These are phyloP conservation scores for Melinaea marsaeus DNA, from an alignment of 2,888 invertebrate genomes.

Conservation along the genomic window DNA sequence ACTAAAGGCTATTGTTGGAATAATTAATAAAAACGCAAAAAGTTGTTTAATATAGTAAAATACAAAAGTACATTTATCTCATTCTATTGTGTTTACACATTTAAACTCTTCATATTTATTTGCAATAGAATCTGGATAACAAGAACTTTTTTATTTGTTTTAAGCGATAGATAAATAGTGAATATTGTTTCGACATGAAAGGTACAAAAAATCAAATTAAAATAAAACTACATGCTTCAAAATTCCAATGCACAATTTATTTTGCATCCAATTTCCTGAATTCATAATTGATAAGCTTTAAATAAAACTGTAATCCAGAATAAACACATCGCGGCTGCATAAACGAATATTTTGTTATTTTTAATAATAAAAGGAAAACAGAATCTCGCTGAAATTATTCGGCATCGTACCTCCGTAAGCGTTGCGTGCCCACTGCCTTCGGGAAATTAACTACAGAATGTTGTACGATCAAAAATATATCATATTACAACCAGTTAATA, in stretches of 20 bases:
- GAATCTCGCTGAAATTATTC: conserved; percentile 15
- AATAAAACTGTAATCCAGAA: conserved; percentile 8
- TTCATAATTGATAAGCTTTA: conserved; percentile 10
- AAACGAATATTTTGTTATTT: conserved; percentile 20
- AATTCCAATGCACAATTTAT: conserved; percentile 1
- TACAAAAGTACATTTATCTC: no score
- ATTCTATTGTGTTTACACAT: no score
- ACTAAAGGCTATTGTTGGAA: no score
- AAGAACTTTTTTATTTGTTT: no score
- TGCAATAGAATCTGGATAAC: no score
- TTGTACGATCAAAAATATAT: not conserved
- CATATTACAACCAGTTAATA: not conserved
- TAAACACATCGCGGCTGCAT: conserved; percentile 12
- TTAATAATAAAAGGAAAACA: conserved; percentile 21
- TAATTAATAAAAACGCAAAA: no score
- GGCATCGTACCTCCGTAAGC: conserved; percentile 10
- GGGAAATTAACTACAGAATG: conserved; percentile 3
- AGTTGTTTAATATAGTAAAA: no score
- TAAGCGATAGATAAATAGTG: no score
- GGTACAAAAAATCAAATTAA: no score
- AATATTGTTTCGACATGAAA: no score
- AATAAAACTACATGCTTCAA: not conserved
- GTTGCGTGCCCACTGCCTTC: conserved; percentile 6
- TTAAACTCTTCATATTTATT: no score
- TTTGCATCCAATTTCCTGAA: conserved; percentile 9